A percentile compares a stretch with the other conserved stretches of the same genome.
phyloP scores from a whole-genome alignment of 2,797 vertebrate genomes.

The Cossypha polioptera region DNA sequence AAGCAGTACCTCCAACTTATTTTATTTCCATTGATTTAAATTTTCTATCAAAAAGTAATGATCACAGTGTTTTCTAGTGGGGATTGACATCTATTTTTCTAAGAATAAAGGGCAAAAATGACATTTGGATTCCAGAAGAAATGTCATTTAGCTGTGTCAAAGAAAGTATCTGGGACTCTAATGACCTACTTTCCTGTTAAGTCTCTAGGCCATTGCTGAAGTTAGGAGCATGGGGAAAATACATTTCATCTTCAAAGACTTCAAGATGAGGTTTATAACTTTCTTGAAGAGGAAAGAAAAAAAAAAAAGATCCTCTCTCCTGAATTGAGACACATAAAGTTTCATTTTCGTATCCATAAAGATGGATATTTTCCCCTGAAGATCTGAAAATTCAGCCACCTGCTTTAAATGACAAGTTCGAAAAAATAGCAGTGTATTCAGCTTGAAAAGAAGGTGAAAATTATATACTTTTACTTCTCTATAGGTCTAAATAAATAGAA shows the following conservation, averaged over 20 bases:
- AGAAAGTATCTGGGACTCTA: slow-evolving; percentile 33
- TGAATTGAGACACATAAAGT: slow-evolving; percentile 41
- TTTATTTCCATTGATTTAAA: slow-evolving; percentile 38
- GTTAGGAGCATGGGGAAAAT: slow-evolving; percentile 41
- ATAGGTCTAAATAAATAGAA: not conserved
- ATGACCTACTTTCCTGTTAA: slow-evolving; percentile 54
- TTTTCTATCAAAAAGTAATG: slow-evolving; percentile 7
- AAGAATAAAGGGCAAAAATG: slow-evolving; percentile 52
- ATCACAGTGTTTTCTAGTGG: slow-evolving; percentile 16
- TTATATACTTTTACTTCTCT: not conserved
- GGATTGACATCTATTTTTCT: slow-evolving; percentile 36
- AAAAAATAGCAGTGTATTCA: not conserved
- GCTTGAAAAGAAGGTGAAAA: not conserved
- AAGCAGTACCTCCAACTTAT: not conserved
- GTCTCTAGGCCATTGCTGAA: slow-evolving; percentile 55
- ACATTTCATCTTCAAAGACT: slow-evolving; percentile 53
- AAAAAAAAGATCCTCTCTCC: slow-evolving; percentile 17
- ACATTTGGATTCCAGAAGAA: slow-evolving; percentile 40
- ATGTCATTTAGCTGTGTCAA: slow-evolving; percentile 54
- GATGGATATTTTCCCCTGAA: slow-evolving; percentile 35
- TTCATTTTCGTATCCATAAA: no score
- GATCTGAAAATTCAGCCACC: slow-evolving; percentile 36
- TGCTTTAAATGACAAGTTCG: not conserved
- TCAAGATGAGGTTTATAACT: slow-evolving; percentile 55
- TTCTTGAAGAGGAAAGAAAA: not conserved